Evolutionary conservation across 2,888 invertebrate genomes (phyloP), one percentile per base, ranked within the genome.

Genomic region (Periphyllus acericola): DNA sequence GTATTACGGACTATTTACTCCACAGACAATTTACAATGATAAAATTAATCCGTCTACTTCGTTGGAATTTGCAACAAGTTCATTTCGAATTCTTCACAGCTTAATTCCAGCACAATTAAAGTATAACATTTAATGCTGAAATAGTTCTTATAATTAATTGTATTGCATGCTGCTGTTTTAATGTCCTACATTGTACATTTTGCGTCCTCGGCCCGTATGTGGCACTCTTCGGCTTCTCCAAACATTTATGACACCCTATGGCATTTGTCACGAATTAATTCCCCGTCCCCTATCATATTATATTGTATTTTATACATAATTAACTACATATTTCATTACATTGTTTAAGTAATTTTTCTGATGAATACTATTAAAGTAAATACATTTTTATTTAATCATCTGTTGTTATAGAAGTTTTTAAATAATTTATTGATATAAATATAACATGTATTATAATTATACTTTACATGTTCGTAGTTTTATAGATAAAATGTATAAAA

Each of bases 1-100:
- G 11, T 85, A 85, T 55, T 85, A 85, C 55, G 85, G 85, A 14
- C 52, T 85, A 52, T 78, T 85, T 36, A 85, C 85, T 79, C 85
- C 71, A 9, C n/a, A 68, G n/a, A 85, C 85, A 3, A 34, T 36
- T 0, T 85, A 85, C 55, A 85, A 34, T 36, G 71, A 79, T 36
- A 46, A 32, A 36, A 78, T 79, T 34, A 85, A 85, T 55, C 85
- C 85, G 21, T 85, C 79, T n/a, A 85, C 85, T 71, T 85, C 85
- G 21, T 71, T 78, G 34, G 85, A 85, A 79, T 85, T 85, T 79
- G 32, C 71, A n/a, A 46, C 55, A 79, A 85, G 85, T 71, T 79
- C 71, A 52, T 79, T 78, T 85, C 79, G 85, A 71, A 79, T 71
- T 79, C 79, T 85, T 36, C 85, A 85, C 55, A 79, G 32, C n/a